Base-by-base conservation (phyloP, 2,797 vertebrate species). In the Remorina albescens region DNA sequence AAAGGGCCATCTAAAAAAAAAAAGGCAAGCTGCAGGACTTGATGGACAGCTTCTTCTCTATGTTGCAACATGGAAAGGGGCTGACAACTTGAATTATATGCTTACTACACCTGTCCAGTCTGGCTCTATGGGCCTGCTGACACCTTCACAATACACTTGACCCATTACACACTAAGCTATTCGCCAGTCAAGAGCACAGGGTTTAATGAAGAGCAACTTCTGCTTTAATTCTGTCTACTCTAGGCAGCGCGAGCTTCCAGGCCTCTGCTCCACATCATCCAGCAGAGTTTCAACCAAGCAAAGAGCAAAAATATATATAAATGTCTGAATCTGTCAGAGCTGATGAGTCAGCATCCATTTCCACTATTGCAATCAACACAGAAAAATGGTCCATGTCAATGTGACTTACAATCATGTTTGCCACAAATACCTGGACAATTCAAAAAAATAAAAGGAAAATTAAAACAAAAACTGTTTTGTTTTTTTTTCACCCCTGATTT, bases 21-120 rank as follows among this genome's bases (percentile, higher is more conserved):
- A 30, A 86, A 87, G 55, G 69, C 54, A 61, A 83, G 67, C 67
- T 66, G 68, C 39, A 75, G 62, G 69, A 62, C 78, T 64, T 87
- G 84, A 90, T 62, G 62, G 88, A 82, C 80, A 85, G 88, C 66
- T 86, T 85, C 80, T 86, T 83, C 83, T 93, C 84, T 79, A 59
- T 49, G 81, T 80, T 80, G 74, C 81, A 59, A 83, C 32, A 25
- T 83, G 81, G 79, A 90, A 87, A 89, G 80, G 67, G 82, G 59
- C 90, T 92, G 92, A 94, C 92, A 88, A 88, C 84, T 89, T 79
- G 65, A 92, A 92, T 92, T 84, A 91, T 78, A 91, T 87, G 90
- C 77, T 85, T 72, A 86, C 85, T 88, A 79, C 39, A 61, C 44
- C 62, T 18, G 75, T 62, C 62, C 86, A 42, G 75, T 79, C 41